Base-by-base conservation (phyloP, 2,888 invertebrate genomes). In the Galerucella nymphaeae region DNA sequence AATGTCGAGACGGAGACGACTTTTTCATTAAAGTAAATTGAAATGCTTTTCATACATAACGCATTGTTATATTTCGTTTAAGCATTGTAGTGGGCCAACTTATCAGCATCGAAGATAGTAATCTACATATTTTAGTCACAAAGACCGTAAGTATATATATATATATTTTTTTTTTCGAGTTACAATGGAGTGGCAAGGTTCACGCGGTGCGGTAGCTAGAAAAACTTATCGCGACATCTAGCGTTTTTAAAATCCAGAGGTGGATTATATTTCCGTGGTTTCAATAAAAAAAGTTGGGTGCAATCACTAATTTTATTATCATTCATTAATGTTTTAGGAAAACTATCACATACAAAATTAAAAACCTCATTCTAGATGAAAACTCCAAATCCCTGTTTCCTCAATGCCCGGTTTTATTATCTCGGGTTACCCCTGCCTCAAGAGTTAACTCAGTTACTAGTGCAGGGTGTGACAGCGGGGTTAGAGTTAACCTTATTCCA, bases 71-170 rank as follows among this genome's bases (percentile, higher is more conserved):
- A 78, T 78, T 78, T 81, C 81, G 81, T 82, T 81, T 78, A 77
- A 74, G 79, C 77, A 82, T 81, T 82, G 81, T 83, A 78, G 79
- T 64, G 48, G 62, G 63, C 59, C 72, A 62, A 62, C 77, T 82
- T 84, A 85, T 84, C 84, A 82, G 71, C 80, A 84, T 85, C 85
- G 81, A 79, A 79, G 86, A 86, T 86, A 83, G 79, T 84, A 85
- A 86, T 86, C 86, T 77, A 83, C 84, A 84, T 85, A 85, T 85
- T 86, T 85, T 83, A 82, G 83, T 83, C 84, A 86, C 85, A 86
- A 62, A 38, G 42, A 41, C n/a, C 41, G 53, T 53, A 53, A 53
- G 53, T 53, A 9, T 53, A 42, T 42, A 62, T 42, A 62, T n/a
- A n/a, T n/a, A n/a, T n/a, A n/a, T n/a, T n/a, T n/a, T n/a, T 62